Conservation (phyloP, 1,140 invertebrate species). For the Meloidogyne hapla region DNA sequence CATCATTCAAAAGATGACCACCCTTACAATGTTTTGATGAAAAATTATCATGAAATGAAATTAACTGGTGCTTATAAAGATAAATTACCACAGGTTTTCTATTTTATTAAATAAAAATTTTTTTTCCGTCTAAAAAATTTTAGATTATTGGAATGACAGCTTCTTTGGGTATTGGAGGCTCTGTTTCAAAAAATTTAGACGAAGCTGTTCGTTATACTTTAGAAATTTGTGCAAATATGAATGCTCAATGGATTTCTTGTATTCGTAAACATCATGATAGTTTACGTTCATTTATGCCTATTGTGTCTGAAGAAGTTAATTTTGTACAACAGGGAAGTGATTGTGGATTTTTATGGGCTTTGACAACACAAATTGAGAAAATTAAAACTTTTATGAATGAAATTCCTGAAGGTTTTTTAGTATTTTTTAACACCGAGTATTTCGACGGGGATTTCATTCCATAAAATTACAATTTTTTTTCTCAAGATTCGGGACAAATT, state of each 20-base stretch:
- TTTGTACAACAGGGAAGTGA: background rate
- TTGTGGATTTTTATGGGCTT: conserved; percentile 2
- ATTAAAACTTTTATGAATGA: conserved; percentile 4
- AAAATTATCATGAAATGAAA: conserved; percentile 3
- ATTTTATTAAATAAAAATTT: no score
- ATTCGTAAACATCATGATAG: conserved; percentile 12
- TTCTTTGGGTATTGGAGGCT: conserved; percentile 30
- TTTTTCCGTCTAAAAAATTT: background rate
- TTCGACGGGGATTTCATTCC: no score
- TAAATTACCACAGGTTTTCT: conserved; percentile 18
- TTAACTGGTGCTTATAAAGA: conserved; percentile 6
- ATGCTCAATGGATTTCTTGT: conserved; percentile 10
- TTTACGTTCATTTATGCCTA: conserved; percentile 15
- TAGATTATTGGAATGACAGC: conserved; percentile 42
- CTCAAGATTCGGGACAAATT: no score
- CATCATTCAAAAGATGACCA: conserved; percentile 38
- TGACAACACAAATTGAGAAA: background rate
- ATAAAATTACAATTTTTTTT: no score
- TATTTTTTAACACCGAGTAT: no score
- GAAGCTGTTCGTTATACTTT: conserved; percentile 11
- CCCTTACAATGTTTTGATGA: conserved; percentile 37
- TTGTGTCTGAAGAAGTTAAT: conserved; percentile 1
- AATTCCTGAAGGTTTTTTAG: conserved; percentile 3
- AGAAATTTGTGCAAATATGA: conserved; percentile 20
- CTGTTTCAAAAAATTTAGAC: conserved; percentile 13